Conservation (phyloP, 2,888 invertebrate genomes). For the Eurytoma californica region DNA sequence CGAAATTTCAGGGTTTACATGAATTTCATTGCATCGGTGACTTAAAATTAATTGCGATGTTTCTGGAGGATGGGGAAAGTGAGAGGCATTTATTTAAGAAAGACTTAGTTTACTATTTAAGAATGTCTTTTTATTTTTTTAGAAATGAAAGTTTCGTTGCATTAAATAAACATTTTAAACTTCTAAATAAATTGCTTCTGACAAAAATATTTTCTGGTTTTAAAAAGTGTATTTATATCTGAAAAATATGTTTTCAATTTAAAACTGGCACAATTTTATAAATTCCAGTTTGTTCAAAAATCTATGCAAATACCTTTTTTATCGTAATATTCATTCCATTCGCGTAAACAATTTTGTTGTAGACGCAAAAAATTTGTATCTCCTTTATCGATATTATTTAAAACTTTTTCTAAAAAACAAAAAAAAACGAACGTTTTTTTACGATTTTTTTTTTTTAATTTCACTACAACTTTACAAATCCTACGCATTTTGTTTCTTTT, state of each 20-base stretch:
- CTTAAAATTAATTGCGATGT: too few species aligned
- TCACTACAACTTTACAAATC: conserved; percentile 52
- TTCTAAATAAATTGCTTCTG: conserved; percentile 48
- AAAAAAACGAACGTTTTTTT: conserved; percentile 34
- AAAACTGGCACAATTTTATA: conserved; percentile 54
- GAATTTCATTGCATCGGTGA: too few species aligned
- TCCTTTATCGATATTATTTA: conserved; percentile 24
- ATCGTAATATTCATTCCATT: conserved; percentile 48
- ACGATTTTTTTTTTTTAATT: conserved; percentile 15
- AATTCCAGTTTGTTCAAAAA: conserved; percentile 52
- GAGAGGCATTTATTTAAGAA: neutral
- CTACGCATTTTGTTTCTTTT: conserved; percentile 36
- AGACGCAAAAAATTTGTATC: conserved; percentile 38
- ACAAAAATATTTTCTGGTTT: conserved; percentile 55
- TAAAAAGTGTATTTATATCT: conserved; percentile 51
- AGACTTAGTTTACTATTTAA: conserved; percentile 43
- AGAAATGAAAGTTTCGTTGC: conserved; percentile 54
- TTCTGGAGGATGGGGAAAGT: neutral
- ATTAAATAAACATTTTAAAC: conserved; percentile 51
- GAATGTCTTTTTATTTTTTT: conserved; percentile 52
- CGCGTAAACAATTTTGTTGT: conserved; percentile 38
- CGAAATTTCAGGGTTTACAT: too few species aligned
- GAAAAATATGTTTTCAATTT: conserved; percentile 55
- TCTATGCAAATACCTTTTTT: conserved; percentile 45
- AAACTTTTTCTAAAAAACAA: conserved; percentile 16